Conservation (phyloP, 2,113 vertebrate species). For the Notiomystis cincta region DNA sequence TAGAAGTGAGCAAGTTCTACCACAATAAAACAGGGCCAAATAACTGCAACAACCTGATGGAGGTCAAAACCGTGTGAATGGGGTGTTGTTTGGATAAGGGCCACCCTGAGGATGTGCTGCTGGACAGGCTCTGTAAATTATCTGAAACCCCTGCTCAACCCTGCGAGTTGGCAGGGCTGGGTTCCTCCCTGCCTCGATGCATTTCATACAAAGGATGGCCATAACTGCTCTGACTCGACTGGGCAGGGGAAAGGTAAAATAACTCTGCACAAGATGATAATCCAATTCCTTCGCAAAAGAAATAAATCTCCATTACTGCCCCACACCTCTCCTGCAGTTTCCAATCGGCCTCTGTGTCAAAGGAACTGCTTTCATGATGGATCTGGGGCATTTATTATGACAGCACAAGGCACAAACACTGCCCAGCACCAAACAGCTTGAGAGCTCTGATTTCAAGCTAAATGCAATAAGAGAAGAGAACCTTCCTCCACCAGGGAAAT, state of each 20-base stretch:
- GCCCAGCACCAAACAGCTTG: background rate
- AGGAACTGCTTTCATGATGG: conserved; percentile 9
- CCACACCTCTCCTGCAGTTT: background rate
- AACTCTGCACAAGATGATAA: background rate
- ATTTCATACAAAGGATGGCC: background rate
- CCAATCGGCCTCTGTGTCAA: background rate
- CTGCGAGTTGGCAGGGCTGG: background rate
- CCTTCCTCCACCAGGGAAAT: background rate
- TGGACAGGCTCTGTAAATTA: background rate
- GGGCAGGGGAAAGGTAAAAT: conserved; percentile 8
- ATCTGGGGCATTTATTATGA: conserved; percentile 14
- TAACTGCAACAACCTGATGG: background rate
- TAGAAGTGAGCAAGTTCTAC: background rate
- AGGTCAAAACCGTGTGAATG: background rate
- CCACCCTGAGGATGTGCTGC: background rate
- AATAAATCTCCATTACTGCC: background rate
- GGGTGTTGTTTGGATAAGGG: background rate
- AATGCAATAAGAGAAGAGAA: conserved; percentile 27
- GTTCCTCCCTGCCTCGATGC: background rate
- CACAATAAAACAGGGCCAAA: background rate
- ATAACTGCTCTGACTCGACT: background rate
- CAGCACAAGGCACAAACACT: background rate
- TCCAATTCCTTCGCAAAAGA: background rate
- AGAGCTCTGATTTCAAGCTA: background rate
- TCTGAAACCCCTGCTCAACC: background rate